A percentile compares a stretch with the other conserved stretches of the same genome.
These are phyloP conservation scores for Oryzias celebensis DNA, from an alignment of 2,113 vertebrate species.

Conservation along the genomic window DNA sequence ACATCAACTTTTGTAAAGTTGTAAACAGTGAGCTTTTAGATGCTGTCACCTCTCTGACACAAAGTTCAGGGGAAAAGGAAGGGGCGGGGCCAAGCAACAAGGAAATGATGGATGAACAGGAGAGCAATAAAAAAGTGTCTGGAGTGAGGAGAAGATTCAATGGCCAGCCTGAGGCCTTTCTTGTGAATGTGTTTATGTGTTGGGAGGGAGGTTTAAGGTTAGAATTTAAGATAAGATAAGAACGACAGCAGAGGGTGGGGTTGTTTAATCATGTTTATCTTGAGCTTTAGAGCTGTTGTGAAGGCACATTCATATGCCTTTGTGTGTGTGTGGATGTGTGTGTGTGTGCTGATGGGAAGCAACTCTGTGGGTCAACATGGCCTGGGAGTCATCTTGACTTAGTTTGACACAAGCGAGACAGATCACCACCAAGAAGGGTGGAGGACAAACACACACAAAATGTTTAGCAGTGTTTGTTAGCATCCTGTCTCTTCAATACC, in stretches of 20 bases:
- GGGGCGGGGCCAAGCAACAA: conserved; percentile 6
- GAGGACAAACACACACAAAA: conserved; percentile 54
- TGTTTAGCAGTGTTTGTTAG: conserved; percentile 53
- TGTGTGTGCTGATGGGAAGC: conserved; percentile 42
- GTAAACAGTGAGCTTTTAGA: neutral
- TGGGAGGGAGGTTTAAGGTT: conserved; percentile 41
- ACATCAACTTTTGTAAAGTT: no score
- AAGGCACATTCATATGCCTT: conserved; percentile 19
- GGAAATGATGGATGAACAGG: conserved; percentile 42
- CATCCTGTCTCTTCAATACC: conserved; percentile 69
- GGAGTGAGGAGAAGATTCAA: conserved; percentile 49
- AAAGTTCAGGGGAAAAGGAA: conserved; percentile 3
- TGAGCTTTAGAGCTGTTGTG: conserved; percentile 50
- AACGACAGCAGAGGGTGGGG: conserved; percentile 60
- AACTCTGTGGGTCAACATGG: conserved; percentile 64
- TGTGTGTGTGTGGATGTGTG: conserved; percentile 28
- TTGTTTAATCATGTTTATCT: conserved; percentile 70
- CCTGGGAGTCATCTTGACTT: conserved; percentile 63
- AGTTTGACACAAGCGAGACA: conserved; percentile 58
- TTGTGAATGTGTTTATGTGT: conserved; percentile 15
- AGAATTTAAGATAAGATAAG: conserved; percentile 71
- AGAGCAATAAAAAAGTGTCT: conserved; percentile 44
- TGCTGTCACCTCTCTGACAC: neutral
- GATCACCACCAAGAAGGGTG: conserved; percentile 58
- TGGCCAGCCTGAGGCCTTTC: conserved; percentile 50